Percentiles rank a stretch among this genome's conserved stretches.
Conservation (phyloP, 2,888 invertebrate genomes). For the Tipula vernalis region DNA sequence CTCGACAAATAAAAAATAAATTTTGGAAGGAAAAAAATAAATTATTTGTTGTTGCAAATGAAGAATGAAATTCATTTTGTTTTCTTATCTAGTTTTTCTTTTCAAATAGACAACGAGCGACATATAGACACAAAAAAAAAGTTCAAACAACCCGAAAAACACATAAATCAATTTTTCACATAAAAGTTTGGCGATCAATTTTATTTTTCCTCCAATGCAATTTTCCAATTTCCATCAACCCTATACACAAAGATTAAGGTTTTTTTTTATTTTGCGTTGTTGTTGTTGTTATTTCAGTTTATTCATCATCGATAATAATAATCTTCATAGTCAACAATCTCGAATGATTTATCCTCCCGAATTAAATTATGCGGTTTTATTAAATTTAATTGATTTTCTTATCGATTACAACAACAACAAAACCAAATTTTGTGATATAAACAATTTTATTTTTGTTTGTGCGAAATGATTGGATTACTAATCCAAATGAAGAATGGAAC, state of each 20-base stretch:
- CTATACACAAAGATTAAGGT: not conserved
- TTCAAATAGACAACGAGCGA: not conserved
- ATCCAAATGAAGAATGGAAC: not conserved
- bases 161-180: conserved; percentile 4
- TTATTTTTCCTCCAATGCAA: not conserved
- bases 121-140: not conserved
- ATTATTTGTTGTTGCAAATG: not conserved
- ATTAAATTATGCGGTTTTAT: not conserved
- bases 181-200: not conserved
- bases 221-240: not conserved
- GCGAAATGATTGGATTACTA: not conserved
- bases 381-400: not conserved
- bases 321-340: not conserved
- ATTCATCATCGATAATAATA: not conserved
- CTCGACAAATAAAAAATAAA: not conserved
- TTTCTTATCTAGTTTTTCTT: not conserved
- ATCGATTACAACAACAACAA: not conserved
- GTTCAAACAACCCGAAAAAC: not conserved
- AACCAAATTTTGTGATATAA: not conserved
- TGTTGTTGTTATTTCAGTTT: not conserved
- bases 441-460: not conserved
- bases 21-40: not conserved
- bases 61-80: not conserved
- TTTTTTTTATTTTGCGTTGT: not conserved
- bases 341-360: not conserved